Base-by-base conservation (phyloP, 2,113 vertebrate genomes). In the Oryzias melastigma region DNA sequence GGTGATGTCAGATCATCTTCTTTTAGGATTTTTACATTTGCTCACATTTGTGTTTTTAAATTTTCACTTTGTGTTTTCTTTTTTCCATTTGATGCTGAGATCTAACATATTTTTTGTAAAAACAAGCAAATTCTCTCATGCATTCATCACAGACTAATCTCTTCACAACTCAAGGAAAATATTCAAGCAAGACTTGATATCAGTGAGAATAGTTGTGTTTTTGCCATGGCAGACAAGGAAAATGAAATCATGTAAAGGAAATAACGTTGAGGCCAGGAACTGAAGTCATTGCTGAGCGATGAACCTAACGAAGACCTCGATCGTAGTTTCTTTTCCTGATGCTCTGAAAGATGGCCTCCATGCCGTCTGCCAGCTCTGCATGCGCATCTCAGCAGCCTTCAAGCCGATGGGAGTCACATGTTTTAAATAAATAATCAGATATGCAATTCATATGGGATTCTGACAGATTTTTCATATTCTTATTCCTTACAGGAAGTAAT, bases 401-500 rank as follows among this genome's bases (percentile, higher is more conserved):
- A 62, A 65, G 57, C 18, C 50, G 40, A 53, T 49, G 22, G 29
- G 46, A 75, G 68, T 71, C 62, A 27, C 27, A 44, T 69, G 50
- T 51, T 73, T 80, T 78, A 54, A 58, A 72, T 19, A 18, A 55
- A 70, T 2, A n/a, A 67, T 69, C 60, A 43, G 20, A 15, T 14
- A 17, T 51, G 63, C 18, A 65, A 58, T n/a, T 47, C 50, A 14
- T 16, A 12, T 46, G 44, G 58, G 44, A 64, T 47, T 62, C n/a
- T 75, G 65, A 76, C 75, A 60, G 51, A 35, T 10, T 70, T 71
- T 80, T 83, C 25, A 71, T 71, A 46, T 44, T 70, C 66, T 66
- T 64, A 65, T 64, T 79, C 55, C 60, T 72, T 74, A 62, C 71
- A 87, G 44, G n/a, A 64, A 27, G 77, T 75, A 71, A 84, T 77